Base-by-base conservation (phyloP, 2,797 vertebrate species). In the Picus viridis region DNA sequence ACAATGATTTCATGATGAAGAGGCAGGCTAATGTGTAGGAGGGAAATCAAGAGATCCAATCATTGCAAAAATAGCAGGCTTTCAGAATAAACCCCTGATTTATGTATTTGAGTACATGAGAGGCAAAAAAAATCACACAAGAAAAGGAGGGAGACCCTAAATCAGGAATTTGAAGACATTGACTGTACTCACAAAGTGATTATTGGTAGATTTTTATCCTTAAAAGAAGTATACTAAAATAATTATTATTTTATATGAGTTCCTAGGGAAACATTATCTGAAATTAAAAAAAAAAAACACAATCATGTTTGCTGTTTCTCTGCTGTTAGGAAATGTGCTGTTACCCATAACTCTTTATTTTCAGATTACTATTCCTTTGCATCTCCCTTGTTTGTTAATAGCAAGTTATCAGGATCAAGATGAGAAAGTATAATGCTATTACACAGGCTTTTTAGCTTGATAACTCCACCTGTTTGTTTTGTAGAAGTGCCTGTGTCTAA, bases 61-160 rank as follows among this genome's bases (percentile, higher is more conserved):
- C 29, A 49, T 27, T 81, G 20, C 16, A 89, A 88, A 92, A 85
- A 67, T 87, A 83, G 47, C 19, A 85, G 24, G 53, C 9, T 73
- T 90, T 81, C 43, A 73, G 71, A 89, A 71, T 89, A 76, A 93
- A 93, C 19, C 13, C 57, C 90, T 79, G 39, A 86, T 93, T 83
- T 90, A 76, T 20, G 8, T 45, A 9, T 14, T 76, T 86, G 54
- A 73, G 26, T 83, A 53, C 43, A 49, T n/a, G 22, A 88, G 67
- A 9, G 10, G 23, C 12, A 16, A 74, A 72, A 87, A 53, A 23
- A 53, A 23, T 7, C 4, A 23, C 10, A 26, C 10, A 45, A 14
- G 51, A 45, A 81, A 45, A 14, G 51, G 51, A 81, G 22, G 41
- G 69, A 73, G 29, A 81, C 12, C 5, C 9, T 77, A n/a, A 69